Evolutionary conservation across 2,113 vertebrate genomes (phyloP), one percentile per base, ranked within the genome.

Genomic region (Tetraodon nigroviridis): DNA sequence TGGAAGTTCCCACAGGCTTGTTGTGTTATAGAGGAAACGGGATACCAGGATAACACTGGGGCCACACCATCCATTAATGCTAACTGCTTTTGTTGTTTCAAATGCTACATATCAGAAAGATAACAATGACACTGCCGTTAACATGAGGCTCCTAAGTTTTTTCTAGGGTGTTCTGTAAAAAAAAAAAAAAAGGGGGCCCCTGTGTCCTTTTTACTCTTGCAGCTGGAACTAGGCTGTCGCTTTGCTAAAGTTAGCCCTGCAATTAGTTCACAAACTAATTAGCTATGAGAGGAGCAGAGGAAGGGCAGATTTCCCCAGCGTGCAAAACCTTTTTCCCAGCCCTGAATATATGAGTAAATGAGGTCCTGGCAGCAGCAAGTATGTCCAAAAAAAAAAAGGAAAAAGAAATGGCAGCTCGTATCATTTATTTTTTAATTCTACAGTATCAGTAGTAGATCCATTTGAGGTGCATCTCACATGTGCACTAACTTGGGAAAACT

Each of bases 241-340:
- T 65, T 32, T 42, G 80, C 89, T 88, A 91, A 89, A 90, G 73
- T 90, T 92, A 92, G 88, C 64, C 29, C 51, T 46, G 58, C 87
- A 90, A 90, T 92, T 92, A 91, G 87, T 81, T 82, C 88, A 89
- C 73, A 74, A 64, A 41, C 67, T 90, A 90, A 92, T 90, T 86
- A 89, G 88, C 82, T 81, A 51, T 69, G 82, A 81, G 82, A 80
- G 84, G 61, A 79, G 74, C 73, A 72, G 70, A 82, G 69, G 78
- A 50, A 13, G 40, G 71, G 22, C 71, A 78, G 76, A 83, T 85
- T 86, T 85, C 88, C 86, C 84, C 6, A 7, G 84, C 64, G 84
- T 61, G 76, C 24, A 19, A 67, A 76, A 84, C 69, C 59, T 44
- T 45, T 75, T 83, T 80, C 71, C 69, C 56, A 73, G 78, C 81